Evolutionary conservation across 1,140 invertebrate species (phyloP).

Genomic region (Euglossa dilemma): DNA sequence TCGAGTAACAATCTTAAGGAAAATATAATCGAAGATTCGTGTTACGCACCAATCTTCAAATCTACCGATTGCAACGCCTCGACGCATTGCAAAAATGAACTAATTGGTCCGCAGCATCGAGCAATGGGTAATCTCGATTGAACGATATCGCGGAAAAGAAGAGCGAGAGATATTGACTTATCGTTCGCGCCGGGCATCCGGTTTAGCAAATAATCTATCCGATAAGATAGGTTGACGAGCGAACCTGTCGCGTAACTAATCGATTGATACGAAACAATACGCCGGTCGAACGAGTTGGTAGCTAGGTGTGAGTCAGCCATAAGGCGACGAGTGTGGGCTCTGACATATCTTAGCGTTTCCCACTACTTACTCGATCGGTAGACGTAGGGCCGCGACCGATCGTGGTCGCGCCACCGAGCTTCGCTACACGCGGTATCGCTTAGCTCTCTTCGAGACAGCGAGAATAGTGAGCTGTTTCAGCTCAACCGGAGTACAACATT

Average conservation of each 20-base stretch:
- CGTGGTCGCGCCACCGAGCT: conserved; percentile 20
- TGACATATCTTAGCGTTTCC: conserved; percentile 4
- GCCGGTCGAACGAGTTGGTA: not conserved
- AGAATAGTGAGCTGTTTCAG: conserved; percentile 27
- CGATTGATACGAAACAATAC: not conserved
- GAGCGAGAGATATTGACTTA: not conserved
- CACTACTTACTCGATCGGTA: conserved; percentile 29
- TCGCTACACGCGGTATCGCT: conserved; percentile 37
- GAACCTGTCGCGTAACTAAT: not conserved
- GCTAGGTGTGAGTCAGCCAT: conserved; percentile 8
- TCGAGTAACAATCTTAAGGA: no score
- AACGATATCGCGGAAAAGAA: no score
- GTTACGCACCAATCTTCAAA: no score
- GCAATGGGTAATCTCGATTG: no score
- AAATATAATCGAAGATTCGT: no score
- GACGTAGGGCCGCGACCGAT: not conserved
- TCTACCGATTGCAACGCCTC: no score
- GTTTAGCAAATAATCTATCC: not conserved
- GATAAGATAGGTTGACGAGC: not conserved
- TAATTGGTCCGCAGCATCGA: not conserved
- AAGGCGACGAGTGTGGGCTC: not conserved
- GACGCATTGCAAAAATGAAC: no score
- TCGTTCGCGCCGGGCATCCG: not conserved
- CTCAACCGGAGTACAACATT: conserved; percentile 32
- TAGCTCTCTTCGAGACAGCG: conserved; percentile 4